Conservation (phyloP, 2,797 vertebrate genomes). For the Epinephelus coioides region DNA sequence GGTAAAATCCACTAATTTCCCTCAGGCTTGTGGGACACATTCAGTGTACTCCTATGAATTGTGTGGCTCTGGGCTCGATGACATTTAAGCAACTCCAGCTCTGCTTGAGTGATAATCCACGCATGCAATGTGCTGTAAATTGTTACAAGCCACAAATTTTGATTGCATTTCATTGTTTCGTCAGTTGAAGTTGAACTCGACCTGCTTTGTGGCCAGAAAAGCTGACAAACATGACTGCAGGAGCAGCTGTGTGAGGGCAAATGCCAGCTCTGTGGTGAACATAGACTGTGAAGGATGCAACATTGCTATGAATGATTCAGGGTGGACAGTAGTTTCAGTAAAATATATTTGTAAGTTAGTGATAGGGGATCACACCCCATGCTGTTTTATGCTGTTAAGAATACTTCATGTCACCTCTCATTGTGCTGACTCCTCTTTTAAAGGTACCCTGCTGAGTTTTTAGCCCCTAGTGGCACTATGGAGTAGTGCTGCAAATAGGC, state of each 20-base stretch:
- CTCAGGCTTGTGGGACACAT: conserved; percentile 49
- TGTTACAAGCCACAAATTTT: conserved; percentile 59
- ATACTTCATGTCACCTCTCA: background rate
- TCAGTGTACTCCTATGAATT: conserved; percentile 34
- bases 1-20: conserved; percentile 64
- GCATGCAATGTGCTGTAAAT: conserved; percentile 60
- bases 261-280: conserved; percentile 29
- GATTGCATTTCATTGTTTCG: conserved; percentile 68
- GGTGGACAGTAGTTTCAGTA: background rate
- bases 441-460: background rate
- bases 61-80: conserved; percentile 48
- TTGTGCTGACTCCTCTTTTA: background rate
- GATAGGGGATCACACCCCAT: background rate
- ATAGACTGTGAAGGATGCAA: conserved; percentile 12
- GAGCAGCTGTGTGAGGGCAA: conserved; percentile 41
- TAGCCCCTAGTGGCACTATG: too few relatives aligned
- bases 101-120: conserved; percentile 59
- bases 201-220: conserved; percentile 46
- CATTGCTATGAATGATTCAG: background rate
- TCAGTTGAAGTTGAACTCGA: conserved; percentile 53
- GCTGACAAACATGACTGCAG: conserved; percentile 47
- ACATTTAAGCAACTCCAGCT: conserved; percentile 60
- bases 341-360: background rate
- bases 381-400: background rate
- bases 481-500: background rate